phyloP scores from a whole-genome alignment of 2,888 invertebrate genomes.

The Tenthredo amoena region DNA sequence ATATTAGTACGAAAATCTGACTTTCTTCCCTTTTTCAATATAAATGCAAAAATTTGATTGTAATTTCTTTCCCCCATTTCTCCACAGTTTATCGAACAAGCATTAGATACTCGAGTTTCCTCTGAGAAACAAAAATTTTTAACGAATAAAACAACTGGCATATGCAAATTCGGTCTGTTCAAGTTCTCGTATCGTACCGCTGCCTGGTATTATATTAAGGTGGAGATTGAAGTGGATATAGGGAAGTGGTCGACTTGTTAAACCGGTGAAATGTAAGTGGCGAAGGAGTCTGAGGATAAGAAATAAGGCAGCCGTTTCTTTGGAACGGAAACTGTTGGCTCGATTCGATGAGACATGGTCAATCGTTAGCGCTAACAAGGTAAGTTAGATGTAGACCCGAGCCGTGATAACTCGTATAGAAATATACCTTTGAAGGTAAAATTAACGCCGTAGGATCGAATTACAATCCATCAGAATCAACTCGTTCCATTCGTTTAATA shows the following conservation, averaged over 20 bases:
- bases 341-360: conserved; percentile 33
- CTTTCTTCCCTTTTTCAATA: not conserved
- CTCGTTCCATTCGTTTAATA: conserved; percentile 10
- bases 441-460: conserved; percentile 36
- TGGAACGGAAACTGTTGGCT: not conserved
- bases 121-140: not conserved
- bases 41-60: not conserved
- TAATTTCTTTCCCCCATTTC: not conserved
- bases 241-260: not conserved
- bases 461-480: conserved; percentile 46
- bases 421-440: conserved; percentile 27
- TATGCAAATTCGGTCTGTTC: not conserved
- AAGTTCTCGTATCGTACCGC: not conserved
- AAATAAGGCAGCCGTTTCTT: not conserved
- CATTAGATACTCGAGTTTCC: not conserved
- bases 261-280: conserved; percentile 8
- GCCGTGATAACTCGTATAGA: not conserved
- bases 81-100: not conserved
- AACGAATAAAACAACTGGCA: not conserved
- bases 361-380: conserved; percentile 50
- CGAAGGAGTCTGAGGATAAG: not conserved
- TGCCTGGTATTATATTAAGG: not conserved
- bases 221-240: not conserved
- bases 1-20: not conserved
- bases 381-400: not conserved